A percentile compares a stretch with the other conserved stretches of the same genome.
These are phyloP conservation scores for Atrina japonica DNA, from an alignment of 2,888 invertebrate genomes.

Conservation along the genomic window DNA sequence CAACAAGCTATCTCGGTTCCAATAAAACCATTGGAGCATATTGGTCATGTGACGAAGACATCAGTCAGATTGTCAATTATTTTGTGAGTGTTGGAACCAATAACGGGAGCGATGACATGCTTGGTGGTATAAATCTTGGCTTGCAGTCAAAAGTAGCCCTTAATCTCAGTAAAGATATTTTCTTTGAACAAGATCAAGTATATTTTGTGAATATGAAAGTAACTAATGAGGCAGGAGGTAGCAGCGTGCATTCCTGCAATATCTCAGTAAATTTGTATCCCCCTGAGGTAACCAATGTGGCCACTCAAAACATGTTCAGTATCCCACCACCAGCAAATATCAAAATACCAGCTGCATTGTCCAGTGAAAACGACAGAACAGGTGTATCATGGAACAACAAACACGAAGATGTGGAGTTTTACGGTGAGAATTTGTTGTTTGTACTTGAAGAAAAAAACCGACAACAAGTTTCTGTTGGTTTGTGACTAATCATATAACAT, in stretches of 20 bases:
- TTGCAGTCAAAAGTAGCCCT: constrained; percentile 9
- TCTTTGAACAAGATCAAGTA: constrained; percentile 15
- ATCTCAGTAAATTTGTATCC: constrained; percentile 9
- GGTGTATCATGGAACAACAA: constrained; percentile 21
- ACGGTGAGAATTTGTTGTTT: constrained; percentile 41
- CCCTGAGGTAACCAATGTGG: constrained; percentile 17
- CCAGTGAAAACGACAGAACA: constrained; percentile 15
- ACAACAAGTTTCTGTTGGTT: too few relatives aligned
- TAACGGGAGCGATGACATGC: constrained; percentile 7
- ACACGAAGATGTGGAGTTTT: constrained; percentile 22
- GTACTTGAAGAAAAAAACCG: too few relatives aligned
- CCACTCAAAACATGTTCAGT: constrained; percentile 7
- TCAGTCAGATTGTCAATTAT: constrained; percentile 49
- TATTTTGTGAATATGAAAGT: constrained; percentile 35
- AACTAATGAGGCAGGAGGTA: constrained; percentile 32
- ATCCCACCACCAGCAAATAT: background rate
- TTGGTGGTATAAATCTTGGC: constrained; percentile 10
- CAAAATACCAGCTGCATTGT: constrained; percentile 1
- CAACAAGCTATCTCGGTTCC: constrained; percentile 51
- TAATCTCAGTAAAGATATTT: constrained; percentile 4
- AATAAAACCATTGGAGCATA: constrained; percentile 55
- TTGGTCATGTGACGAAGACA: constrained; percentile 60
- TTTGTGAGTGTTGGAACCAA: constrained; percentile 41
- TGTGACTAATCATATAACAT: too few relatives aligned
- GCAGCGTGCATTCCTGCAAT: constrained; percentile 21